A percentile compares a stretch with the other conserved stretches of the same genome.
Conservation (phyloP, 2,888 invertebrate species). For the Ashinkailepas kermadecensis region DNA sequence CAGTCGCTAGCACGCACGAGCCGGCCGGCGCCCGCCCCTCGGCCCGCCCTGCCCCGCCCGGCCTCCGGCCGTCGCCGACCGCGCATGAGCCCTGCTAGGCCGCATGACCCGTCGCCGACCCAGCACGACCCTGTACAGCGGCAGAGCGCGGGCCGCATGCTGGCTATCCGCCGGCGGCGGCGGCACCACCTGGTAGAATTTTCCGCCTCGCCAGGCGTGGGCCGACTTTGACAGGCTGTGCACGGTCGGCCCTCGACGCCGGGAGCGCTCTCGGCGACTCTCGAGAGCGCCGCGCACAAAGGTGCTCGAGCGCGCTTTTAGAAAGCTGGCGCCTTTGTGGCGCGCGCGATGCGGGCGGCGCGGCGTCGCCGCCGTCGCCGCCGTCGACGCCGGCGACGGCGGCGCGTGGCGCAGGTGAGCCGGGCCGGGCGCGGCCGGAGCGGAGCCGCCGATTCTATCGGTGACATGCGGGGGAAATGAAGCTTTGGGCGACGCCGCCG, state of each 20-base stretch:
- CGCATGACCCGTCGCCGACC: conserved; percentile 2
- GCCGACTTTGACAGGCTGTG: background rate
- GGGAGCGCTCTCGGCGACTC: background rate
- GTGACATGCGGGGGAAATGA: conserved; percentile 20
- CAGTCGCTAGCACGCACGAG: conserved; percentile 16
- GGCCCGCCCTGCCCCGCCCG: background rate
- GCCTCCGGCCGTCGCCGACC: background rate
- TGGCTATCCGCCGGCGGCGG: background rate
- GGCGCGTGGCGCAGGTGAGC: background rate
- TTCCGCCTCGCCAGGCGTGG: background rate
- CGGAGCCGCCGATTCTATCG: background rate
- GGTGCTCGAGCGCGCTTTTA: background rate
- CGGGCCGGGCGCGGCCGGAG: background rate
- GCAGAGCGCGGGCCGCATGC: too few species aligned
- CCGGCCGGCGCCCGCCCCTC: background rate
- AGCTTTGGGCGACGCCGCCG: background rate
- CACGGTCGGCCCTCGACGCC: background rate
- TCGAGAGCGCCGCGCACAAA: background rate
- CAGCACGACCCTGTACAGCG: background rate
- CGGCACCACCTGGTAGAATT: background rate
- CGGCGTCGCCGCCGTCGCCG: background rate
- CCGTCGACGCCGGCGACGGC: background rate
- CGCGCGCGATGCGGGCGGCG: background rate
- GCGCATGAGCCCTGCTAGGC: conserved; percentile 13
- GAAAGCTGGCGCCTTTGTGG: background rate